phyloP scores from a whole-genome alignment of 2,113 vertebrate genomes.

The Cryptomyrus ogoouensis region DNA sequence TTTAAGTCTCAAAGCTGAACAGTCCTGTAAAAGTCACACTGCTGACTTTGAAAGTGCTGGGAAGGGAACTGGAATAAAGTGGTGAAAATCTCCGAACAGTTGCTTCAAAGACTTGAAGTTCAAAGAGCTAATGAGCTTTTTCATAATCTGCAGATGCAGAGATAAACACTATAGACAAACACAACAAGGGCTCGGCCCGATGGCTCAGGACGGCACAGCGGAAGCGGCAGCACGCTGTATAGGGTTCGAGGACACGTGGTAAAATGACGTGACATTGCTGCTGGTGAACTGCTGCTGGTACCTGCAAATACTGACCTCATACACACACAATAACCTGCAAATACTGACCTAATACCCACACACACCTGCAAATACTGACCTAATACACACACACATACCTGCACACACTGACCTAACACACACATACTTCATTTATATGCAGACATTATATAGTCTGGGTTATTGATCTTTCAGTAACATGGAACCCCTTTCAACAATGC shows the following conservation, averaged over 20 bases:
- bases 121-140: conserved; percentile 56
- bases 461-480: background rate
- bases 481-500: too few relatives aligned
- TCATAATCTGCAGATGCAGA: conserved; percentile 63
- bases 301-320: background rate
- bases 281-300: background rate
- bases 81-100: conserved; percentile 29
- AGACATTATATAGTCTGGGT: background rate
- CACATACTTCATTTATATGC: background rate
- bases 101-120: conserved; percentile 32
- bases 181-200: conserved; percentile 29
- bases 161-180: conserved; percentile 54
- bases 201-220: conserved; percentile 56
- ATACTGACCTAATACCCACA: background rate
- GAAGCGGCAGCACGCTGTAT: conserved; percentile 31
- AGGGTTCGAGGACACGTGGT: conserved; percentile 23
- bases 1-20: background rate
- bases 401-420: background rate
- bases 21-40: conserved; percentile 15
- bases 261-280: background rate
- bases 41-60: conserved; percentile 34
- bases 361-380: background rate
- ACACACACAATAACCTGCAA: background rate
- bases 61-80: conserved; percentile 42
- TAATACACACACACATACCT: conserved; percentile 22